Conservation (phyloP, 2,113 vertebrate genomes). For the Plotosus lineatus region DNA sequence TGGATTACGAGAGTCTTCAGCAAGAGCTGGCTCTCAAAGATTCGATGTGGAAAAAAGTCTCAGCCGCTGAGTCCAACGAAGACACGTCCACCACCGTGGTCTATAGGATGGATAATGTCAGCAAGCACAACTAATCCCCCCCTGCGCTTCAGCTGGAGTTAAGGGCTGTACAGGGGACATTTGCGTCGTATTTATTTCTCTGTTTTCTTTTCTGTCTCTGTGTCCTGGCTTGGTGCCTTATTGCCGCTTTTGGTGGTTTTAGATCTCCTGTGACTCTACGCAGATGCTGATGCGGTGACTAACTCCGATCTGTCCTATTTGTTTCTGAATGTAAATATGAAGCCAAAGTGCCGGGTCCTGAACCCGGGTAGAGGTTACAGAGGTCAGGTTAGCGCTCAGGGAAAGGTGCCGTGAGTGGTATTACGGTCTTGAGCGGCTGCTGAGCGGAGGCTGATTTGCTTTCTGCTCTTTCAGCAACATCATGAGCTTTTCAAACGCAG, state of each 20-base stretch:
- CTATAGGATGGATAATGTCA: slow-evolving; percentile 93
- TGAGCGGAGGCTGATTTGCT: neutral
- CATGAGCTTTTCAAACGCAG: neutral
- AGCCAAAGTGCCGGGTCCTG: neutral
- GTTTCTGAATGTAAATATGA: slow-evolving; percentile 13
- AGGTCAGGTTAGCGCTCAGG: neutral
- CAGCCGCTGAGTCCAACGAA: slow-evolving; percentile 87
- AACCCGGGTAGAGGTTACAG: neutral
- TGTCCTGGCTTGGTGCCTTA: neutral
- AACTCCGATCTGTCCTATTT: neutral
- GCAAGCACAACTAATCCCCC: slow-evolving; percentile 70
- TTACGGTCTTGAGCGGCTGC: neutral
- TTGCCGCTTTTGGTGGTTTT: neutral
- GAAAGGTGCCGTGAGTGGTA: neutral
- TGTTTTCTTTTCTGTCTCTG: neutral
- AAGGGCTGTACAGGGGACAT: neutral
- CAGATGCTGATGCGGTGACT: neutral
- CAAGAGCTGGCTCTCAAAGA: slow-evolving; percentile 98
- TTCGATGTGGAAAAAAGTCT: slow-evolving; percentile 96
- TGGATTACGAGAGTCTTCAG: slow-evolving; percentile 99
- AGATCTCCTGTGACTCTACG: neutral
- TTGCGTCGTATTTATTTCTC: slow-evolving; percentile 8
- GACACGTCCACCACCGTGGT: slow-evolving; percentile 97
- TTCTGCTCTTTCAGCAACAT: neutral
- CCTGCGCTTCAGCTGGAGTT: neutral